phyloP scores from a whole-genome alignment of 2,888 invertebrate genomes.

The Nymphalis urticae region DNA sequence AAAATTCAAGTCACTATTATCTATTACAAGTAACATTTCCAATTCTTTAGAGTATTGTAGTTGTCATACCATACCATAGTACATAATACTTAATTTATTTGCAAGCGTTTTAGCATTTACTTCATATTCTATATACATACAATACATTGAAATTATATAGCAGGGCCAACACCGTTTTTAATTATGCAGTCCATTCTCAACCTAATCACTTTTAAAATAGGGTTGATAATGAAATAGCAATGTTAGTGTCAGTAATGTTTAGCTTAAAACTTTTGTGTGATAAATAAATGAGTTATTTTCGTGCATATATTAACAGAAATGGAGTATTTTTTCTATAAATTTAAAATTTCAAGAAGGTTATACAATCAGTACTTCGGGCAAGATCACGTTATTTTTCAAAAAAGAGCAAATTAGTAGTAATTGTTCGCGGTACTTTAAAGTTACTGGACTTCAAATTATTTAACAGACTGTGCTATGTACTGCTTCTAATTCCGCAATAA shows the following conservation, averaged over 20 bases:
- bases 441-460: too few species aligned
- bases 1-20: neutral
- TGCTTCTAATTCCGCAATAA: too few species aligned
- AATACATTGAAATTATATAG: slow-evolving; percentile 15
- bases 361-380: neutral
- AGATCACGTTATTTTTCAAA: neutral
- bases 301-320: neutral
- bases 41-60: neutral
- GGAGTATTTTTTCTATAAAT: slow-evolving; percentile 3
- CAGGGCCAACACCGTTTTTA: slow-evolving; percentile 11
- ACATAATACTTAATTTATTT: slow-evolving; percentile 14
- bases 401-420: neutral
- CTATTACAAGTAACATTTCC: neutral
- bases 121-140: slow-evolving; percentile 15
- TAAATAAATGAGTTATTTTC: slow-evolving; percentile 3
- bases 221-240: slow-evolving; percentile 15
- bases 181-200: slow-evolving; percentile 9
- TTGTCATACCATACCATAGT: neutral
- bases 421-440: neutral
- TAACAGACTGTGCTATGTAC: too few species aligned
- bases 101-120: slow-evolving; percentile 31
- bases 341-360: neutral
- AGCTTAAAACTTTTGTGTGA: neutral
- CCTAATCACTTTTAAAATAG: neutral
- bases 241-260: slow-evolving; percentile 1